Conservation (phyloP, 2,888 invertebrate species). For the Hirtodrosophila alboralis region DNA sequence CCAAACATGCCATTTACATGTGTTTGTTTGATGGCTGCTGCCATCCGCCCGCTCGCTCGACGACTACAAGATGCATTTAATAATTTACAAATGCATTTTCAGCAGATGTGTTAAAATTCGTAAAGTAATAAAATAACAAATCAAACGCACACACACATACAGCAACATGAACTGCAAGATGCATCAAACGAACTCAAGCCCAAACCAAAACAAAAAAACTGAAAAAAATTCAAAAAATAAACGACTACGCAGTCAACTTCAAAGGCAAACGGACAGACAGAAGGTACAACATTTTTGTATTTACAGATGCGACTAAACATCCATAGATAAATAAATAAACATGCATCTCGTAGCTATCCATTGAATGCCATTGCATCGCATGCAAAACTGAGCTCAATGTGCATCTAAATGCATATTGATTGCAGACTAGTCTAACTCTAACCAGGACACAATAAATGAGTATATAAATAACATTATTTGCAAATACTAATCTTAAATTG, state of each 20-base stretch:
- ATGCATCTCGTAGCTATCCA: constrained; percentile 16
- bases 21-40: constrained; percentile 54
- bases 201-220: neutral
- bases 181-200: constrained; percentile 50
- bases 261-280: constrained; percentile 37
- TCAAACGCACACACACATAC: constrained; percentile 59
- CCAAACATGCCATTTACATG: constrained; percentile 72
- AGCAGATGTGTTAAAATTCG: constrained; percentile 84
- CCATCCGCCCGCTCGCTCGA: neutral
- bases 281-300: constrained; percentile 52
- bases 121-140: constrained; percentile 83
- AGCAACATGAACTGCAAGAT: constrained; percentile 21
- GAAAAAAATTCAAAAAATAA: constrained; percentile 8
- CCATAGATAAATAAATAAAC: constrained; percentile 59
- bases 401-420: too few relatives aligned
- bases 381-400: constrained; percentile 2
- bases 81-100: constrained; percentile 79
- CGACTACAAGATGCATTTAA: constrained; percentile 68
- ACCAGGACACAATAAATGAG: too few relatives aligned
- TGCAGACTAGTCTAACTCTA: too few relatives aligned
- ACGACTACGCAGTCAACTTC: constrained; percentile 43
- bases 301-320: constrained; percentile 74
- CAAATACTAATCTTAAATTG: too few relatives aligned
- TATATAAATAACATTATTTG: too few relatives aligned
- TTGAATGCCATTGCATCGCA: too few relatives aligned